phyloP scores from a whole-genome alignment of 2,797 vertebrate species.

The Trachops cirrhosus region DNA sequence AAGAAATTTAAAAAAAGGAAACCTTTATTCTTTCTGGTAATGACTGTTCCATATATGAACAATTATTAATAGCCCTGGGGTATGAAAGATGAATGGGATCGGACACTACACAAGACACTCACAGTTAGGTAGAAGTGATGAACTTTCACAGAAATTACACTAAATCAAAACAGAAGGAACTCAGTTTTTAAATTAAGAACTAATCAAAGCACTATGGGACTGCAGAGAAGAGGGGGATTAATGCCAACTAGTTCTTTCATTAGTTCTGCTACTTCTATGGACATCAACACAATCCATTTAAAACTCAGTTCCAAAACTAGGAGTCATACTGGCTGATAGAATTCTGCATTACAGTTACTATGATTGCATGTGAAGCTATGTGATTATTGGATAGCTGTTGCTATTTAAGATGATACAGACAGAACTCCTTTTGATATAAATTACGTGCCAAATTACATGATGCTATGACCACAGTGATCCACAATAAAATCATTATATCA shows the following conservation, averaged over 20 bases:
- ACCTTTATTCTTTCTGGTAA: not conserved
- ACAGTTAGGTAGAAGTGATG: not conserved
- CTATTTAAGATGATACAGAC: not conserved
- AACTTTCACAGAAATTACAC: not conserved
- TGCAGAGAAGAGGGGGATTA: not conserved
- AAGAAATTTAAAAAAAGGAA: conserved; percentile 22
- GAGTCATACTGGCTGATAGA: not conserved
- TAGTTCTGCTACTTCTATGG: not conserved
- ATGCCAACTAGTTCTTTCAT: not conserved
- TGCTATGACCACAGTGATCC: not conserved
- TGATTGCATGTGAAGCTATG: not conserved
- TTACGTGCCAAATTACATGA: not conserved
- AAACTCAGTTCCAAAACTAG: not conserved
- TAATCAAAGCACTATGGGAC: not conserved
- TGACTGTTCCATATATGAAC: not conserved
- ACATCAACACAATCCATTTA: not conserved
- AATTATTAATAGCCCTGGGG: not conserved
- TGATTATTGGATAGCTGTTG: not conserved
- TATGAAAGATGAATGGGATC: not conserved
- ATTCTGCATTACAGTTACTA: not conserved
- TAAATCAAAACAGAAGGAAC: conserved; percentile 7
- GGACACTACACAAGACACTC: not conserved
- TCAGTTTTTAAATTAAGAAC: not conserved
- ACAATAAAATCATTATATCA: not conserved
- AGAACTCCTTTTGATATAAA: not conserved